These are phyloP conservation scores for Dorcus hopei DNA, from an alignment of 2,888 invertebrate genomes.

Conservation along the genomic window DNA sequence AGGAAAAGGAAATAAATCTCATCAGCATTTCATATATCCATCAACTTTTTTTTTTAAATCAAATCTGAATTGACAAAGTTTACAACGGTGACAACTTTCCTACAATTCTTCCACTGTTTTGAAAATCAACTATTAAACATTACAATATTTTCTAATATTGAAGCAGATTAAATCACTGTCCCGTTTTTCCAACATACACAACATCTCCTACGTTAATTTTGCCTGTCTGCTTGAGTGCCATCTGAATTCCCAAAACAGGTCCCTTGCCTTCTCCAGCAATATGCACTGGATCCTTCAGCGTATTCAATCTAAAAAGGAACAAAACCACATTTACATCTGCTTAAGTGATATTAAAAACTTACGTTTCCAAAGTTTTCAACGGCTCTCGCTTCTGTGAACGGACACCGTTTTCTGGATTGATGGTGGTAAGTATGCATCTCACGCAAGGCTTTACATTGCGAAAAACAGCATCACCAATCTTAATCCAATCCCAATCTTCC, in stretches of 20 bases:
- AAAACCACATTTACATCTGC: too few relatives aligned
- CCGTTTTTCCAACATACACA: background rate
- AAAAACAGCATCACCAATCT: conserved; percentile 53
- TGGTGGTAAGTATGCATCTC: conserved; percentile 49
- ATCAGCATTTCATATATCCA: too few relatives aligned
- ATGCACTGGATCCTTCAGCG: background rate
- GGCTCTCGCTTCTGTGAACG: conserved; percentile 51
- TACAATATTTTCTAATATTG: too few relatives aligned
- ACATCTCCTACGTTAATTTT: background rate
- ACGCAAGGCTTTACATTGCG: conserved; percentile 57
- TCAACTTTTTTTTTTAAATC: too few relatives aligned
- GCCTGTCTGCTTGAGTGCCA: background rate
- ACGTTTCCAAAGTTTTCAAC: conserved; percentile 54
- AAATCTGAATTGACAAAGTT: too few relatives aligned
- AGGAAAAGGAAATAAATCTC: too few relatives aligned
- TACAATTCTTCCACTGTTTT: too few relatives aligned
- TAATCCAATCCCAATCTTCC: conserved; percentile 58
- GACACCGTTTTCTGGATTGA: conserved; percentile 52
- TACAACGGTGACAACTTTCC: too few relatives aligned
- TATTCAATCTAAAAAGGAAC: background rate
- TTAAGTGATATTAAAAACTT: conserved; percentile 18
- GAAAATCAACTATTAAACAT: too few relatives aligned
- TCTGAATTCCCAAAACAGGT: conserved; percentile 1
- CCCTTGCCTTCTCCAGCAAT: background rate
- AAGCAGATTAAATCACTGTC: too few relatives aligned